These are phyloP conservation scores for Acheta domesticus DNA, from an alignment of 2,888 invertebrate species.

Conservation along the genomic window DNA sequence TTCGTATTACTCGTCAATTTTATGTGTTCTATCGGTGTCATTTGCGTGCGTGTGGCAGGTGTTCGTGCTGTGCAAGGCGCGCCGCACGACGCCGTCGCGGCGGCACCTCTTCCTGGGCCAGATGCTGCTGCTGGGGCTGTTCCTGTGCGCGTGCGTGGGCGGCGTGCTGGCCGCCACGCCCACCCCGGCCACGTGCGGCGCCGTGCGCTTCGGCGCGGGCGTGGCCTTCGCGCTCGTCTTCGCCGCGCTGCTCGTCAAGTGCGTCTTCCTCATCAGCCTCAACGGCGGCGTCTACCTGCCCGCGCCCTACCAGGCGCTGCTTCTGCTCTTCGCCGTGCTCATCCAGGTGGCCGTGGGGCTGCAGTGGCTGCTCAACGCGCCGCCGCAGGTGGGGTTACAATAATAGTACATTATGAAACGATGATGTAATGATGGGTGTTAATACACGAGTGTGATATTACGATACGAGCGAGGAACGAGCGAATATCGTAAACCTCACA, in stretches of 20 bases:
- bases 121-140: slow-evolving; percentile 78
- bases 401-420: no score
- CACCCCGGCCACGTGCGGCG: slow-evolving; percentile 74
- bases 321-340: slow-evolving; percentile 85
- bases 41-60: slow-evolving; percentile 39
- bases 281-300: slow-evolving; percentile 89
- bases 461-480: no score
- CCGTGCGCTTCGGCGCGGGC: slow-evolving; percentile 77
- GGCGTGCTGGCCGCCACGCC: slow-evolving; percentile 75
- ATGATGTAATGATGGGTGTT: no score
- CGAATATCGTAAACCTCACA: no score
- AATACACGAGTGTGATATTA: no score
- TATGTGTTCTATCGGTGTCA: no score
- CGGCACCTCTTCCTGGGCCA: slow-evolving; percentile 84
- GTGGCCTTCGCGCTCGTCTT: slow-evolving; percentile 79
- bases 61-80: slow-evolving; percentile 82
- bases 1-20: no score
- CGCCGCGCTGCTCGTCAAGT: slow-evolving; percentile 87
- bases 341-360: slow-evolving; percentile 81
- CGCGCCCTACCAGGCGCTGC: slow-evolving; percentile 82
- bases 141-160: slow-evolving; percentile 75
- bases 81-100: slow-evolving; percentile 76
- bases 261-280: slow-evolving; percentile 86
- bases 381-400: slow-evolving; percentile 65
- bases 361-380: slow-evolving; percentile 79